phyloP scores from a whole-genome alignment of 2,888 invertebrate genomes.

The Tenthredo notha region DNA sequence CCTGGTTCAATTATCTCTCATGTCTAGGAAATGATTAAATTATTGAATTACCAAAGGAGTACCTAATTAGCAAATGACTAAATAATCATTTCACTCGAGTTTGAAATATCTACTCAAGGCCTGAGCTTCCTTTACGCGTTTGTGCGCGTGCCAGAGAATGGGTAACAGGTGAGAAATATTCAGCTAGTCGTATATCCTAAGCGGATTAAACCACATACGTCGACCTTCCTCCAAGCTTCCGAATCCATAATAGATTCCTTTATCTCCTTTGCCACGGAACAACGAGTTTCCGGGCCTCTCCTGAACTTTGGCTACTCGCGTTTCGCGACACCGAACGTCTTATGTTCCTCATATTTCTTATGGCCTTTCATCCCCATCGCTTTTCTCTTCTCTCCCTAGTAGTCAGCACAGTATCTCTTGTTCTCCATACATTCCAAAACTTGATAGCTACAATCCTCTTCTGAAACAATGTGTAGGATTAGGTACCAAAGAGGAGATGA shows the following conservation, averaged over 20 bases:
- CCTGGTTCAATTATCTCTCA: neutral
- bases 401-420: neutral
- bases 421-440: neutral
- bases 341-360: slow-evolving; percentile 27
- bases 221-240: slow-evolving; percentile 23
- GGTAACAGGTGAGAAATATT: slow-evolving; percentile 51
- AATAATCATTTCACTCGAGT: neutral
- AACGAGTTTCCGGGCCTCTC: neutral
- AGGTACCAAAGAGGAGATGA: neutral
- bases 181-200: slow-evolving; percentile 52
- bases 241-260: slow-evolving; percentile 53
- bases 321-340: slow-evolving; percentile 36
- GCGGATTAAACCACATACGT: slow-evolving; percentile 53
- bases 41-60: neutral
- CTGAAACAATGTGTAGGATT: neutral
- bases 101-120: neutral
- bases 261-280: slow-evolving; percentile 47
- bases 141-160: neutral
- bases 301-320: slow-evolving; percentile 17
- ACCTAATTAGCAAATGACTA: slow-evolving; percentile 8
- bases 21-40: neutral
- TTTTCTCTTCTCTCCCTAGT: neutral
- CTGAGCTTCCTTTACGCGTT: too few species aligned
- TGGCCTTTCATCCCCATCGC: slow-evolving; percentile 2
- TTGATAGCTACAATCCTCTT: neutral